A percentile compares a stretch with the other conserved stretches of the same genome.
phyloP scores from a whole-genome alignment of 2,113 vertebrate species.

The Excalfactoria chinensis region DNA sequence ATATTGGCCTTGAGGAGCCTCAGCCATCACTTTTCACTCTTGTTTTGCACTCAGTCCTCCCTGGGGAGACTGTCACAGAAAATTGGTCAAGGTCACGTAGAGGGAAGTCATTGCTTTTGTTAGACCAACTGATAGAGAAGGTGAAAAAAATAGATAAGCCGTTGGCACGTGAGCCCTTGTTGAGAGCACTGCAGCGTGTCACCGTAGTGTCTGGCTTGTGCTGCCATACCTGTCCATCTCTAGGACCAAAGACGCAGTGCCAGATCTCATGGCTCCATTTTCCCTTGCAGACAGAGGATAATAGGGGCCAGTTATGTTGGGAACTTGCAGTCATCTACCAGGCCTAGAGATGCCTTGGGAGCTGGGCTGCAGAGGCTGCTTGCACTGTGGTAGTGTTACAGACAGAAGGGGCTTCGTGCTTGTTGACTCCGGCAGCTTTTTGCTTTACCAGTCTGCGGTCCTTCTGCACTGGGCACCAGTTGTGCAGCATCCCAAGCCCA shows the following conservation, averaged over 20 bases:
- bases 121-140: background rate
- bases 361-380: background rate
- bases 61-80: background rate
- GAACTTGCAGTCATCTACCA: background rate
- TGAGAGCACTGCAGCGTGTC: background rate
- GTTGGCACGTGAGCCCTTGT: background rate
- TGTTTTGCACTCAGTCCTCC: background rate
- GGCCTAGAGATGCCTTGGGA: background rate
- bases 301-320: accelerated
- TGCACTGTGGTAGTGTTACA: background rate
- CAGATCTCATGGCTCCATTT: background rate
- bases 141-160: background rate
- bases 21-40: background rate
- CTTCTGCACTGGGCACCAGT: background rate
- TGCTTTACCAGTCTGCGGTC: background rate
- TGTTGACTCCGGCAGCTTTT: accelerated
- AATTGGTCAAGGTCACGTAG: background rate
- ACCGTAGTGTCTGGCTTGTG: background rate
- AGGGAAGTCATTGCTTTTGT: background rate
- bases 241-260: background rate
- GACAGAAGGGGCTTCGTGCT: background rate
- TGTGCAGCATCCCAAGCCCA: background rate
- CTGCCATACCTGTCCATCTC: background rate
- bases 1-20: background rate
- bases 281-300: accelerated